These are phyloP conservation scores for Eospalax fontanierii DNA, from an alignment of 2,797 vertebrate species.

Conservation along the genomic window DNA sequence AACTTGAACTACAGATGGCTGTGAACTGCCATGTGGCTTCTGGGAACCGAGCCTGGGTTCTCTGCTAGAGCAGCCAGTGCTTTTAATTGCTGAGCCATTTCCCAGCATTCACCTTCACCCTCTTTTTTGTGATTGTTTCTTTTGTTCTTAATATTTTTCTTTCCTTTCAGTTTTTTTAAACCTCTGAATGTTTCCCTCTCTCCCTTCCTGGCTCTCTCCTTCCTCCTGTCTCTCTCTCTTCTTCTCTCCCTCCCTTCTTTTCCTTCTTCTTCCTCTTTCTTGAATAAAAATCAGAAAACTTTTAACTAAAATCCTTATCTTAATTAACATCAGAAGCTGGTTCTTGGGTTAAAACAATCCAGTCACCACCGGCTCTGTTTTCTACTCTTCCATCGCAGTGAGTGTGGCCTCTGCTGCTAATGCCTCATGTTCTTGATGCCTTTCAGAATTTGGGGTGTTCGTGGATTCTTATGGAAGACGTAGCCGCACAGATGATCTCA, in stretches of 20 bases:
- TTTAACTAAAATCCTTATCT: neutral
- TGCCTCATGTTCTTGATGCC: constrained; percentile 44
- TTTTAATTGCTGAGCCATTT: too few relatives aligned
- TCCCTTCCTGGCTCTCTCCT: too few relatives aligned
- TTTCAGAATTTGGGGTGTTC: constrained; percentile 97
- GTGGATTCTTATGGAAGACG: constrained; percentile 98
- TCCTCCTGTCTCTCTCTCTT: neutral
- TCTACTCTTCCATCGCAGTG: neutral
- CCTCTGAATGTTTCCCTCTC: neutral
- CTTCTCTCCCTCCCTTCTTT: neutral
- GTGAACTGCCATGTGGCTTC: too few relatives aligned
- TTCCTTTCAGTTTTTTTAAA: neutral
- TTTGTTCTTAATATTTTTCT: neutral
- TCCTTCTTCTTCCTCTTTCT: neutral
- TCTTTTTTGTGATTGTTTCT: neutral
- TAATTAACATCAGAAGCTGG: neutral
- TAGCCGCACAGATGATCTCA: constrained; percentile 97
- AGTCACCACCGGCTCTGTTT: neutral
- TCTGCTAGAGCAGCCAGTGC: too few relatives aligned
- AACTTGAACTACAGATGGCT: too few relatives aligned
- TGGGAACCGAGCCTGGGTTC: too few relatives aligned
- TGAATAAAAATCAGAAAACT: neutral
- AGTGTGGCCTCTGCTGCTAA: neutral
- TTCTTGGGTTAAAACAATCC: neutral
- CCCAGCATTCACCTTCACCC: too few relatives aligned